Evolutionary conservation across 2,888 invertebrate genomes (phyloP), one percentile per base, ranked within the genome.

Genomic region (Anodontia alba): DNA sequence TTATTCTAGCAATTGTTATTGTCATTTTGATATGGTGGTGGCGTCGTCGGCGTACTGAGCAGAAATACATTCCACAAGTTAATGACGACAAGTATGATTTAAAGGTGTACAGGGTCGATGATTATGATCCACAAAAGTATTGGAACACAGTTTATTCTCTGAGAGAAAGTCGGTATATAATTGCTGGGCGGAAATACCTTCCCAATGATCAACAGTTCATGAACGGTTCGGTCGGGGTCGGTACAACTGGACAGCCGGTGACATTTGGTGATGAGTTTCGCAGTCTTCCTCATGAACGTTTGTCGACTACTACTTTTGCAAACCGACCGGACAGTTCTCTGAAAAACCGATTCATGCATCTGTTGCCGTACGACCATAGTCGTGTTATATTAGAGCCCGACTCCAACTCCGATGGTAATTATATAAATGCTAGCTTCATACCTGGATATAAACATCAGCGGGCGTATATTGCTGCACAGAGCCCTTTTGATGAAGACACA

Each of bases 391-490:
- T 94, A 10, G 77, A 78, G 7, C 83, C 87, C 7, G 90, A 90
- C 68, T 80, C 73, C 2, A 88, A 88, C 66, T 88, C 87, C 8
- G 73, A 80, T 23, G 77, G 87, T 20, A 90, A 91, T 70, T 94
- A 94, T 78, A 92, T 94, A 73, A 94, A 94, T 79, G 94, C 94
- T 49, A 87, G 79, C 70, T 90, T 86, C 69, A 81, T 92, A 8
- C 84, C 91, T 42, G 95, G 95, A 17, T 95, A 95, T 91, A 93
- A 93, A 70, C 91, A 91, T n/a, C 84, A 91, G 36, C 93, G 93
- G 66, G 93, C 92, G 17, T 95, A 95, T 88, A 95, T 95, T 75
- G 95, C 95, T 2, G 94, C 95, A 0, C 95, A 95, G 89, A 95
- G 95, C 76, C 95, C 94, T 0, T 94, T 92, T 85, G 91, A 93